Evolutionary conservation across 2,113 vertebrate species (phyloP), one percentile per base, ranked within the genome.

Genomic region (Circaetus gallicus): DNA sequence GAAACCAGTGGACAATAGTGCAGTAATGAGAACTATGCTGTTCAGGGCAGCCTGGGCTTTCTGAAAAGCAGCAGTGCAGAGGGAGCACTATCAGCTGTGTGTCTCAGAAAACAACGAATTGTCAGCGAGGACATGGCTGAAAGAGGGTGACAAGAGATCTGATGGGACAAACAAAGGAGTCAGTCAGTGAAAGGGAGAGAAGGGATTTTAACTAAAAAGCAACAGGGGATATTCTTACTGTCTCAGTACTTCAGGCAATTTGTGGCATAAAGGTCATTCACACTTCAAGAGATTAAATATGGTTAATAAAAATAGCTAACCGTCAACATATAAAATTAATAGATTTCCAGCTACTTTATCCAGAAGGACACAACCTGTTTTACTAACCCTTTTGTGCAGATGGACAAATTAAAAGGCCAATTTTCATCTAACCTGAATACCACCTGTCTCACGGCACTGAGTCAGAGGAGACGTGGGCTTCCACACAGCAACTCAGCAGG

Each of bases 1-100:
- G 65, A 20, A 81, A 12, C 6, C 0, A 0, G 10, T 9, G 71
- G 43, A 5, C 5, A 13, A 6, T 0, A 12, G 45, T 63, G 66
- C 77, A 31, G 49, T 2, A 34, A 45, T 1, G 36, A 7, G 73
- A 62, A 8, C 25, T 12, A 1, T 16, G 82, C 7, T 14, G 7
- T 2, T 3, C 28, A 9, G 72, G 62, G 36, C 43, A 56, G 66
- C 21, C 71, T 2, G 13, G 49, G 45, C 50, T 34, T 29, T 55
- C 49, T 13, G 73, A 3, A 31, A 15, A 70, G 47, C 55, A 20
- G 42, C 40, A 4, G 38, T 1, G 58, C 10, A 4, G 80, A 2
- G 58, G 56, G 61, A 91, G 19, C 32, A 6, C 34, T 1, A 6
- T 32, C 32, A 47, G 40, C 73, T 49, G 31, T 0, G 32, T 17